Evolutionary conservation across 2,113 vertebrate species (phyloP).

Genomic region (Percina caprodes): DNA sequence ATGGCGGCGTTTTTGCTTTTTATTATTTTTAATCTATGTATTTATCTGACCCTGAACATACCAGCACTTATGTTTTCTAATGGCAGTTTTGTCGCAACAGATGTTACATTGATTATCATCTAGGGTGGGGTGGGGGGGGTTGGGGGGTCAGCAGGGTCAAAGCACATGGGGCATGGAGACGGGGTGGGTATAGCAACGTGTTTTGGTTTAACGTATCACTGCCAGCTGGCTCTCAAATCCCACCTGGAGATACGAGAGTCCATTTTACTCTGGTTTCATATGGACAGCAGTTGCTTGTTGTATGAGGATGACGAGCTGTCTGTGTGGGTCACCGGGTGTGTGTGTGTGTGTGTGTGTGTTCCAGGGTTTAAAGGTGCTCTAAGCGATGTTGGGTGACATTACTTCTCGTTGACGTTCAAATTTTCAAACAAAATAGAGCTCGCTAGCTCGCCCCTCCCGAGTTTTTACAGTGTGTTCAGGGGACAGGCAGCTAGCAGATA

Average conservation of each 20-base stretch:
- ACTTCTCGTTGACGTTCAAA: too few relatives aligned
- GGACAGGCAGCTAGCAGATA: too few relatives aligned
- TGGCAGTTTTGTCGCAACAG: conserved; percentile 20
- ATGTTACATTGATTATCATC: conserved; percentile 56
- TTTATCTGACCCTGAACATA: conserved; percentile 1
- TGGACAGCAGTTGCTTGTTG: conserved; percentile 35
- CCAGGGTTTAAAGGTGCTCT: too few relatives aligned
- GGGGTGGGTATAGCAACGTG: neutral
- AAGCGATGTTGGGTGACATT: too few relatives aligned
- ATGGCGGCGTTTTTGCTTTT: too few relatives aligned
- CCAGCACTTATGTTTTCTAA: neutral
- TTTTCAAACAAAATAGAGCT: too few relatives aligned
- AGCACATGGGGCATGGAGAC: neutral
- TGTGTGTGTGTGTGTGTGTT: neutral
- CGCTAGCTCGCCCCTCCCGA: too few relatives aligned
- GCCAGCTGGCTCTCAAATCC: conserved; percentile 62
- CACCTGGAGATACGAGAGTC: conserved; percentile 39
- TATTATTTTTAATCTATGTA: too few relatives aligned
- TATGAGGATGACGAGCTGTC: neutral
- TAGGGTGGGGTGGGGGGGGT: too few relatives aligned
- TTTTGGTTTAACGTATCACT: conserved; percentile 66
- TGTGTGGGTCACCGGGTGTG: neutral
- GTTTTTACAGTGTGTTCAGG: too few relatives aligned
- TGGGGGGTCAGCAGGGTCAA: conserved; percentile 24
- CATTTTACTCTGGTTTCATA: conserved; percentile 46